Base-by-base conservation (phyloP, 2,113 vertebrate species). In the Argyrosomus japonicus region DNA sequence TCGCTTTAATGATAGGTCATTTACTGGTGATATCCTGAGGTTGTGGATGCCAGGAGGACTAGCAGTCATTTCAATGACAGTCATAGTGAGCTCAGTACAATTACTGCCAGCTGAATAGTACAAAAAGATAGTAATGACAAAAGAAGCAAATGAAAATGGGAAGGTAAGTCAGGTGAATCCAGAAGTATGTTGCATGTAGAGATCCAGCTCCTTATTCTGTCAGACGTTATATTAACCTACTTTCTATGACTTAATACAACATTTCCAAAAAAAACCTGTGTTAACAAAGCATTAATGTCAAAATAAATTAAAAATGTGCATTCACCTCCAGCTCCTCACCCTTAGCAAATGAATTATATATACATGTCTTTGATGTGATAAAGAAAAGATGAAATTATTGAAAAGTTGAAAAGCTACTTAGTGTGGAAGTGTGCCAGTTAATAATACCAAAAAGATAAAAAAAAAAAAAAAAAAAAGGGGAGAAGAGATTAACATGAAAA, bases 1-100 rank as follows among this genome's bases (percentile, higher is more conserved):
- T 51, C 50, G 15, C 19, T 85, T 91, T 90, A 91, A 89, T 91
- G 82, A 74, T 61, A n/a, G 87, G 87, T 85, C 88, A 88, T 92
- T 92, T 89, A 62, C 61, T 87, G 47, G 70, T 80, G 78, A 81
- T 83, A 57, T 75, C 88, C 73, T 19, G 76, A 78, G 85, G 81
- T 77, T 81, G 63, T 79, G 75, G 32, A 53, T 23, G 65, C 56
- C 48, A 40, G 27, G 57, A 68, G 56, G 64, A 77, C 65, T 21
- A 57, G 62, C 48, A 75, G 51, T 74, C 29, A 45, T 67, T 84
- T 79, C 72, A 84, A 43, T 64, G 56, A 48, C 68, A 72, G 68
- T 70, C 62, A 53, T 2, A 36, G 61, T 60, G 47, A 79, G 53
- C 43, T 4, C 1, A 9, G 47, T 50, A 15, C 54, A 81, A 79